Conservation (phyloP, 2,888 invertebrate genomes). For the Drosophila ustulata region DNA sequence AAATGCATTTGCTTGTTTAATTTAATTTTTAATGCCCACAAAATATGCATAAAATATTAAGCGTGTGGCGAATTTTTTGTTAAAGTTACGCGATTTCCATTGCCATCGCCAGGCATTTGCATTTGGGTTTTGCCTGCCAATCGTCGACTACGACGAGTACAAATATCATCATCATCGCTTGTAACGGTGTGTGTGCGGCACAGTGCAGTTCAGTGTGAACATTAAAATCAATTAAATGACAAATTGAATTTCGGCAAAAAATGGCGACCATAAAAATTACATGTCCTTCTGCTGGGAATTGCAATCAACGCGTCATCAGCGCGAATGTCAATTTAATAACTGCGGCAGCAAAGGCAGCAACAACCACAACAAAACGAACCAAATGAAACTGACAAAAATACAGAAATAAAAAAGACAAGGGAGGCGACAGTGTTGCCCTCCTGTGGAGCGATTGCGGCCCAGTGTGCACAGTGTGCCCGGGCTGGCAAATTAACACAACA, state of each 20-base stretch:
- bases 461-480: conserved; percentile 42
- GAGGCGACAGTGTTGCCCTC: conserved; percentile 3
- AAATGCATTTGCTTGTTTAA: conserved; percentile 76
- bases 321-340: conserved; percentile 77
- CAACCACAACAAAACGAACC: conserved; percentile 6
- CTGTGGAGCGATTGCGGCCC: conserved; percentile 17
- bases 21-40: conserved; percentile 80
- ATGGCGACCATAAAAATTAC: conserved; percentile 75
- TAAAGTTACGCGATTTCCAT: conserved; percentile 13
- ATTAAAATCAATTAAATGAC: conserved; percentile 82
- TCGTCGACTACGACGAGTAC: conserved; percentile 9
- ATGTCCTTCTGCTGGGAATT: conserved; percentile 77
- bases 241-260: conserved; percentile 79
- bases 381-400: conserved; percentile 10
- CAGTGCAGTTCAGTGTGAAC: conserved; percentile 42
- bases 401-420: conserved; percentile 1
- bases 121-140: conserved; percentile 40
- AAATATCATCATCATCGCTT: conserved; percentile 36
- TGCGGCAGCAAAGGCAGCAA: conserved; percentile 35
- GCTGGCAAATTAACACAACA: conserved; percentile 83
- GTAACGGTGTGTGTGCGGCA: conserved; percentile 4
- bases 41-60: conserved; percentile 80
- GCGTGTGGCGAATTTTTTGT: conserved; percentile 44
- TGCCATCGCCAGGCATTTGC: conserved; percentile 54
- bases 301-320: conserved; percentile 77